Percentiles rank a stretch among this genome's conserved stretches.
These are phyloP conservation scores for Typhlichthys subterraneus DNA, from an alignment of 2,797 vertebrate species.

Conservation along the genomic window DNA sequence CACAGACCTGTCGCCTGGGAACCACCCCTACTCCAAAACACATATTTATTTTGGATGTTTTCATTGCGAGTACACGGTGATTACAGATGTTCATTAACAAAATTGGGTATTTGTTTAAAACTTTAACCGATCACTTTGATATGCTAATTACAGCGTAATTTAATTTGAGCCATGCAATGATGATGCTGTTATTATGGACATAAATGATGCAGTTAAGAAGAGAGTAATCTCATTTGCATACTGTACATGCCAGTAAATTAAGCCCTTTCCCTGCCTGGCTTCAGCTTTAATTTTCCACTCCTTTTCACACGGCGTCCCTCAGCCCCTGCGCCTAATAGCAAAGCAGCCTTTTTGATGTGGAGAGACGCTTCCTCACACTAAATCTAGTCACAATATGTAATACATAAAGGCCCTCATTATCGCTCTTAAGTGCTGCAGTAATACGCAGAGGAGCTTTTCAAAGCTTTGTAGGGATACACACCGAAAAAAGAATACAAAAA, in stretches of 20 bases:
- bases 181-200: conserved; percentile 99
- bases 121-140: conserved; percentile 99
- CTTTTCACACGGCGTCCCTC: conserved; percentile 92
- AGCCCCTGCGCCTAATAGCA: conserved; percentile 91
- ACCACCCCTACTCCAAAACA: conserved; percentile 83
- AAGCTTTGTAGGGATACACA: conserved; percentile 61
- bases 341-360: conserved; percentile 93
- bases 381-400: conserved; percentile 92
- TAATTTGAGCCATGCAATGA: conserved; percentile 99
- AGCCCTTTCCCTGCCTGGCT: conserved; percentile 93
- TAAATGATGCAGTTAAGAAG: conserved; percentile 99
- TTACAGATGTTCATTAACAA: conserved; percentile 99
- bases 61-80: conserved; percentile 91
- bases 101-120: conserved; percentile 99
- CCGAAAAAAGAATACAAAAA: conserved; percentile 11
- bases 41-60: conserved; percentile 99
- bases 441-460: conserved; percentile 67
- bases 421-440: conserved; percentile 89
- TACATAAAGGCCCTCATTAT: conserved; percentile 95
- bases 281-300: conserved; percentile 99
- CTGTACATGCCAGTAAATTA: conserved; percentile 99
- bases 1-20: conserved; percentile 38
- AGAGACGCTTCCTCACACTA: conserved; percentile 87
- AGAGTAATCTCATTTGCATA: conserved; percentile 99
- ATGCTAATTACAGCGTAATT: conserved; percentile 99